These are phyloP conservation scores for Cataglyphis livida DNA, from an alignment of 2,888 invertebrate species.

Conservation along the genomic window DNA sequence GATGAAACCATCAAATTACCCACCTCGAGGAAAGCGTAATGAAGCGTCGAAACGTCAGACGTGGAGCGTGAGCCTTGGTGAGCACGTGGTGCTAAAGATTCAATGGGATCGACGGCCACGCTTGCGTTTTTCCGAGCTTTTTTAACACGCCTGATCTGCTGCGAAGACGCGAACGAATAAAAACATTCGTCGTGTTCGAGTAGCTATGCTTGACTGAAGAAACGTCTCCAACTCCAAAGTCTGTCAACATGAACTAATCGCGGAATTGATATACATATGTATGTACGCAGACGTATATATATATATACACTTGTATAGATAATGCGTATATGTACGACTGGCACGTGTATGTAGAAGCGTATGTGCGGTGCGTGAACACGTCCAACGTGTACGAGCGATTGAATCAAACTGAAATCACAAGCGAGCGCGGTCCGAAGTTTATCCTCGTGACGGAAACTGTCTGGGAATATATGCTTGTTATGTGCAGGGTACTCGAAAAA, in stretches of 20 bases:
- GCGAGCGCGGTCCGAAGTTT: constrained; percentile 40
- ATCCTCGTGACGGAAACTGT: constrained; percentile 38
- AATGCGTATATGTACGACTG: neutral
- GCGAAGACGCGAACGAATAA: neutral
- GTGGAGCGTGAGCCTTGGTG: neutral
- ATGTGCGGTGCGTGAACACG: constrained; percentile 22
- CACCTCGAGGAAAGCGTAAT: neutral
- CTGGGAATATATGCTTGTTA: constrained; percentile 16
- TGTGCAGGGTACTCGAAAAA: constrained; percentile 12
- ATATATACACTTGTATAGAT: neutral
- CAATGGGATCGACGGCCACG: neutral
- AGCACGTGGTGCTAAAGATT: constrained; percentile 5
- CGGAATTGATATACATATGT: constrained; percentile 19
- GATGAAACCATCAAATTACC: neutral
- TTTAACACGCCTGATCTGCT: neutral
- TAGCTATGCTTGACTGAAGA: constrained; percentile 55
- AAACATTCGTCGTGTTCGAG: constrained; percentile 26
- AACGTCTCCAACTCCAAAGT: constrained; percentile 30
- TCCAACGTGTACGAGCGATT: constrained; percentile 12
- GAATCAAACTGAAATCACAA: constrained; percentile 43
- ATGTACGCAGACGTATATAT: neutral
- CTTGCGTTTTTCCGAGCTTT: neutral
- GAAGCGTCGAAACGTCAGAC: neutral
- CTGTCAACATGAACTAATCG: constrained; percentile 48
- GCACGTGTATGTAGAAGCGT: neutral